A percentile compares a stretch with the other conserved stretches of the same genome.
Evolutionary conservation across 2,888 invertebrate genomes (phyloP).

Genomic region (Clostera curtula): DNA sequence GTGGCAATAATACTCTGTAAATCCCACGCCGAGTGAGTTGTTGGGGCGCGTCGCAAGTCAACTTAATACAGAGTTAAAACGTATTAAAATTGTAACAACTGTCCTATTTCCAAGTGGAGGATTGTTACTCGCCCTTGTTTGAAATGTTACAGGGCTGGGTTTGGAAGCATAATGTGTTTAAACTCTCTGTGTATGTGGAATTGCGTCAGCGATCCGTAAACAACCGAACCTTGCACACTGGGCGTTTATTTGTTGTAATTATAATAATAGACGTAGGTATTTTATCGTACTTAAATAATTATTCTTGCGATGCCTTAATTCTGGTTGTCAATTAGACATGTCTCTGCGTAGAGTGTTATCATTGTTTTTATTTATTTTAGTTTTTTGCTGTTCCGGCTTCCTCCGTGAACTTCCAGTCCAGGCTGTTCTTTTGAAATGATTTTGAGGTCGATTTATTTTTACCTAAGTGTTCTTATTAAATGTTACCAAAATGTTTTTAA

Average conservation of each 20-base stretch:
- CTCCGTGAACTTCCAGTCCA: conserved; percentile 75
- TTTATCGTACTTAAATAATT: conserved; percentile 76
- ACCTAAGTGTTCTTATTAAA: conserved; percentile 78
- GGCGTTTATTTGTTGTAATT: conserved; percentile 72
- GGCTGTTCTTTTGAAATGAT: conserved; percentile 76
- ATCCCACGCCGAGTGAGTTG: conserved; percentile 52
- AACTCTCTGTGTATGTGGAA: too few species aligned
- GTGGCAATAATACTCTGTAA: conserved; percentile 73
- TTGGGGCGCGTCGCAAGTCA: conserved; percentile 36
- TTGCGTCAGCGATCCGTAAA: conserved; percentile 24
- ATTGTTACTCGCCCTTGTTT: too few species aligned
- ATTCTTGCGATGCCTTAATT: conserved; percentile 77
- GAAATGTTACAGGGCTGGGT: too few species aligned
- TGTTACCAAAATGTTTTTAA: conserved; percentile 78
- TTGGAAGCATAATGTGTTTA: too few species aligned
- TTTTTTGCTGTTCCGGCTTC: conserved; percentile 74
- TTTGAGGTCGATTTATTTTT: conserved; percentile 76
- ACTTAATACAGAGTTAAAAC: too few species aligned
- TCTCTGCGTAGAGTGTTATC: conserved; percentile 74
- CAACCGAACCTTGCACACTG: conserved; percentile 58
- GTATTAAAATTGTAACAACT: too few species aligned
- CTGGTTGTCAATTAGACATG: conserved; percentile 77
- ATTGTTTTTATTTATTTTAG: conserved; percentile 71
- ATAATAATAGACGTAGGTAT: conserved; percentile 75
- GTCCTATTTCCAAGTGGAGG: too few species aligned